Conservation (phyloP, 2,113 vertebrate species). For the Pedionomus torquatus region DNA sequence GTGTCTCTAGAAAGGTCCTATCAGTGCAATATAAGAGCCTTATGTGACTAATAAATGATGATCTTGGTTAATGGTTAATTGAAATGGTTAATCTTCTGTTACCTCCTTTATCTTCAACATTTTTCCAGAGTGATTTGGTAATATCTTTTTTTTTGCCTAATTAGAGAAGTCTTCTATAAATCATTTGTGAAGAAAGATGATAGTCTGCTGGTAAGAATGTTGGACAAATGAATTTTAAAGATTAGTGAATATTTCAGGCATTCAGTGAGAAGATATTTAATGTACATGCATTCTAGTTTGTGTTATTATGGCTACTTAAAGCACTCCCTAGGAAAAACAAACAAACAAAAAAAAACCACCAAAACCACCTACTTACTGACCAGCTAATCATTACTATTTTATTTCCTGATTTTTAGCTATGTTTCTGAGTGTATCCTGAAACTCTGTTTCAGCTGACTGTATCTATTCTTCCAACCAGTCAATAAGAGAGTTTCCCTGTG, state of each 20-base stretch:
- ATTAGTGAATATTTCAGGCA: background rate
- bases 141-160: background rate
- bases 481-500: background rate
- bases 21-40: background rate
- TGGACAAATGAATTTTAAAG: background rate
- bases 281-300: background rate
- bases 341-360: too few relatives aligned
- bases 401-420: background rate
- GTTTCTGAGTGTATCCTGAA: background rate
- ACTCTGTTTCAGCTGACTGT: background rate
- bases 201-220: background rate
- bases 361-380: background rate
- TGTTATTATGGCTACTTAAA: background rate
- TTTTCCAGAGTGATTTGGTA: background rate
- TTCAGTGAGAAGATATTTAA: background rate
- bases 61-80: background rate
- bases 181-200: background rate
- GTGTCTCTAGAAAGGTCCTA: background rate
- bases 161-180: background rate
- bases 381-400: background rate
- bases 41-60: background rate
- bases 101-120: background rate
- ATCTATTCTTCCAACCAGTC: background rate
- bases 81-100: background rate
- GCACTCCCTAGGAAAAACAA: background rate